Percentiles rank a stretch among this genome's conserved stretches.
These are phyloP conservation scores for Asbolus verrucosus DNA, from an alignment of 1,140 invertebrate species.

Conservation along the genomic window DNA sequence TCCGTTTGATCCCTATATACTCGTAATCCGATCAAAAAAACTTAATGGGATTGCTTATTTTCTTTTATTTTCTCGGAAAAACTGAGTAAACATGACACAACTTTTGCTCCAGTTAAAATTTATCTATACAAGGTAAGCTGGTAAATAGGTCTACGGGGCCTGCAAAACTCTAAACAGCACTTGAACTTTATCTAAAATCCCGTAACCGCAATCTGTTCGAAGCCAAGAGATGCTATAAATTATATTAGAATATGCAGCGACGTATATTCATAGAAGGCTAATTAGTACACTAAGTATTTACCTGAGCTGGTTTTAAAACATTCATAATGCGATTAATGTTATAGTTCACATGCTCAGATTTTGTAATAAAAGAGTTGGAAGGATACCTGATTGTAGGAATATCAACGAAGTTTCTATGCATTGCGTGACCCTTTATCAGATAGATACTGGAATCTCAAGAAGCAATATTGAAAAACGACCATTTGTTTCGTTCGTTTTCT, in stretches of 20 bases:
- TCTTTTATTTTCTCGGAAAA: neutral
- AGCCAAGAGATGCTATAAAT: constrained; percentile 10
- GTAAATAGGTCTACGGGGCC: constrained; percentile 2
- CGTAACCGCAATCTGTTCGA: constrained; percentile 20
- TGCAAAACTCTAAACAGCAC: constrained; percentile 5
- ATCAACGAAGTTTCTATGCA: neutral
- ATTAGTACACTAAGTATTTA: constrained; percentile 14
- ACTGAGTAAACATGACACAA: neutral
- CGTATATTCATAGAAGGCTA: constrained; percentile 1
- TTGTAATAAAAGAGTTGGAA: too few relatives aligned
- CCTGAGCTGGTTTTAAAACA: neutral
- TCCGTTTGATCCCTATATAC: too few relatives aligned
- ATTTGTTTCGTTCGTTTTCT: constrained; percentile 14
- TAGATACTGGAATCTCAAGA: constrained; percentile 1
- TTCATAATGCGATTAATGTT: too few relatives aligned
- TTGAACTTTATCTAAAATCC: constrained; percentile 27
- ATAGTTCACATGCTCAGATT: too few relatives aligned
- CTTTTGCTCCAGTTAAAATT: constrained; percentile 18
- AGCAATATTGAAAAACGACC: constrained; percentile 5
- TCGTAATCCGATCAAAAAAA: neutral
- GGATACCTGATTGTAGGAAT: too few relatives aligned
- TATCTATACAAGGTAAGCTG: neutral
- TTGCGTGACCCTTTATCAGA: constrained; percentile 9
- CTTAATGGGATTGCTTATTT: constrained; percentile 5
- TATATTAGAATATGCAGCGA: constrained; percentile 17